Percentiles rank a stretch among this genome's conserved stretches.
phyloP scores from a whole-genome alignment of 2,113 vertebrate genomes.

The Bucco capensis region DNA sequence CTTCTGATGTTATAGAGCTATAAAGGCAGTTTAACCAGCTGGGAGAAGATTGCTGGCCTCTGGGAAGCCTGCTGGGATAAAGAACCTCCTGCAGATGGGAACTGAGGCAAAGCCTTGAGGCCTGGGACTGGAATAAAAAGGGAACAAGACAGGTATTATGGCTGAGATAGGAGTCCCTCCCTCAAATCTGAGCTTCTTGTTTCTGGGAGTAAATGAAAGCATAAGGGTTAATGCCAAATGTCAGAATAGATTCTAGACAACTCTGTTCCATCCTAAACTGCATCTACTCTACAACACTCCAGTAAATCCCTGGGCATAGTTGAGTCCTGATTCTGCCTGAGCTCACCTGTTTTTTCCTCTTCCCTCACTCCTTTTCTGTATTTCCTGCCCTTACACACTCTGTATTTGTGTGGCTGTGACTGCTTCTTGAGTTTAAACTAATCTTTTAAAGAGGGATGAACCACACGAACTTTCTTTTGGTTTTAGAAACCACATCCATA shows the following conservation, averaged over 20 bases:
- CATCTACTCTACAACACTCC: not conserved
- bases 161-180: not conserved
- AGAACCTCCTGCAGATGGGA: not conserved
- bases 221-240: not conserved
- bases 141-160: not conserved
- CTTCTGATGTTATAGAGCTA: not conserved
- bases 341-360: not conserved
- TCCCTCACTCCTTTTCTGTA: not conserved
- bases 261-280: not conserved
- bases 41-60: not conserved
- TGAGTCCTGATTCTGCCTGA: not conserved
- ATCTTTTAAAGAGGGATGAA: constrained; percentile 44
- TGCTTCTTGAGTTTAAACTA: constrained; percentile 47
- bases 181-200: not conserved
- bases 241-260: not conserved
- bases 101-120: not conserved
- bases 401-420: not conserved
- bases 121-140: not conserved
- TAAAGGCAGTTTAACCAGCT: not conserved
- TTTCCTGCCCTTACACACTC: not conserved
- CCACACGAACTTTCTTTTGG: constrained; percentile 51
- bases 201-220: not conserved
- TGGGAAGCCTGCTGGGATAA: not conserved
- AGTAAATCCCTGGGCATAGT: not conserved
- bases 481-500: constrained; percentile 70